phyloP scores from a whole-genome alignment of 2,797 vertebrate species.

The Danio kyathit region DNA sequence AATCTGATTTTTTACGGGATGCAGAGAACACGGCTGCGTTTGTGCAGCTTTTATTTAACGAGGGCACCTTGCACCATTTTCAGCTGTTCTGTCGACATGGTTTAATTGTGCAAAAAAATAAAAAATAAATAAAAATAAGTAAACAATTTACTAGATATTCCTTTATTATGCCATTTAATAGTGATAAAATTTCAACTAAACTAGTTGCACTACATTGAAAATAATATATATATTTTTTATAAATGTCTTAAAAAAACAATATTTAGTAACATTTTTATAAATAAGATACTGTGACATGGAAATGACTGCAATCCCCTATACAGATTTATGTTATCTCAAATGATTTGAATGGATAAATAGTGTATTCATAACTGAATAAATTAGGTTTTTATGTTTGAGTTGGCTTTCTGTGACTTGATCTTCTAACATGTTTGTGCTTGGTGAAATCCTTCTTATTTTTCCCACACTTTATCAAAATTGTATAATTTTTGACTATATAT shows the following conservation, averaged over 20 bases:
- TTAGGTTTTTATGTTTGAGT: background rate
- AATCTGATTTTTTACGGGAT: constrained; percentile 72
- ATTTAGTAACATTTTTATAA: background rate
- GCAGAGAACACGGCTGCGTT: constrained; percentile 67
- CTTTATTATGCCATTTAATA: background rate
- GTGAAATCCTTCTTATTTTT: constrained; percentile 26
- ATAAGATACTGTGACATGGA: background rate
- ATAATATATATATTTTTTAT: background rate
- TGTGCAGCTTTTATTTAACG: constrained; percentile 78
- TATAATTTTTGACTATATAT: background rate
- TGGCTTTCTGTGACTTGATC: background rate
- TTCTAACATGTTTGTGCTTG: background rate
- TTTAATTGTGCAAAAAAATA: background rate
- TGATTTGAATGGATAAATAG: background rate
- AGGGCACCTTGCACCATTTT: constrained; percentile 41
- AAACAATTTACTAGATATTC: background rate
- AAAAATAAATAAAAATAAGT: no score
- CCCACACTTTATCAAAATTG: constrained; percentile 35
- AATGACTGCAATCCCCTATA: no score
- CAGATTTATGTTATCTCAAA: background rate
- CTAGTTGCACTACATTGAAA: background rate
- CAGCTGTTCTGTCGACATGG: background rate
- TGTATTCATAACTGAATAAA: background rate
- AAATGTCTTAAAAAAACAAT: background rate
- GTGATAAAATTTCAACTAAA: background rate